Percentiles rank a stretch among this genome's conserved stretches.
Conservation (phyloP, 2,797 vertebrate genomes). For the Poecilia gillii region DNA sequence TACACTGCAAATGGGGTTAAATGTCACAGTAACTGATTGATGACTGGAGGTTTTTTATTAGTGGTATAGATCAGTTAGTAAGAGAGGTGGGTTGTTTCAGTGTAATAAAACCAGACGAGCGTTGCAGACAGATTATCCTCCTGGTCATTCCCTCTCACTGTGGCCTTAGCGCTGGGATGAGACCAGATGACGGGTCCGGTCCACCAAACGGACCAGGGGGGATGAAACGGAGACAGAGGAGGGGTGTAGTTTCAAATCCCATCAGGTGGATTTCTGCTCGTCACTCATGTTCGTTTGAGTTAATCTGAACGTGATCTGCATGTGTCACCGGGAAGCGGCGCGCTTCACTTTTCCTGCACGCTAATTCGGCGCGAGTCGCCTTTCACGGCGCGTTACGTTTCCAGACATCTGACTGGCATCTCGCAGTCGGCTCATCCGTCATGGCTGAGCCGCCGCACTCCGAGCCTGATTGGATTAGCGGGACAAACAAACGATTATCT, state of each 20-base stretch:
- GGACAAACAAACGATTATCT: constrained; percentile 57
- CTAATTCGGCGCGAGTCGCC: constrained; percentile 41
- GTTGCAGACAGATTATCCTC: constrained; percentile 81
- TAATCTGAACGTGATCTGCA: constrained; percentile 55
- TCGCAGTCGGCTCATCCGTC: constrained; percentile 46
- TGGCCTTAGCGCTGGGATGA: constrained; percentile 14
- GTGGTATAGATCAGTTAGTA: neutral
- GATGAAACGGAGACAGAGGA: neutral
- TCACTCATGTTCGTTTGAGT: constrained; percentile 53
- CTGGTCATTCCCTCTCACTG: constrained; percentile 39
- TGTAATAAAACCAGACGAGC: constrained; percentile 52
- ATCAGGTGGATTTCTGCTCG: constrained; percentile 64
- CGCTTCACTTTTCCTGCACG: constrained; percentile 3
- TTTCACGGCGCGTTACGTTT: constrained; percentile 30
- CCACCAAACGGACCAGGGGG: constrained; percentile 8
- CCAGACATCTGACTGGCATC: constrained; percentile 45
- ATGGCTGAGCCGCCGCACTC: constrained; percentile 37
- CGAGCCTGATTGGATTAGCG: constrained; percentile 71
- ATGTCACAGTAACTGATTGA: neutral
- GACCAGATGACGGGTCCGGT: constrained; percentile 19
- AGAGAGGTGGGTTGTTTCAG: neutral
- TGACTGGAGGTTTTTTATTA: neutral
- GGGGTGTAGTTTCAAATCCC: constrained; percentile 52
- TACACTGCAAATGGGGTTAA: neutral
- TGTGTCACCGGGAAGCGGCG: constrained; percentile 26